Base-by-base conservation (phyloP, 2,797 vertebrate genomes). In the Scomberomorus guttatus region DNA sequence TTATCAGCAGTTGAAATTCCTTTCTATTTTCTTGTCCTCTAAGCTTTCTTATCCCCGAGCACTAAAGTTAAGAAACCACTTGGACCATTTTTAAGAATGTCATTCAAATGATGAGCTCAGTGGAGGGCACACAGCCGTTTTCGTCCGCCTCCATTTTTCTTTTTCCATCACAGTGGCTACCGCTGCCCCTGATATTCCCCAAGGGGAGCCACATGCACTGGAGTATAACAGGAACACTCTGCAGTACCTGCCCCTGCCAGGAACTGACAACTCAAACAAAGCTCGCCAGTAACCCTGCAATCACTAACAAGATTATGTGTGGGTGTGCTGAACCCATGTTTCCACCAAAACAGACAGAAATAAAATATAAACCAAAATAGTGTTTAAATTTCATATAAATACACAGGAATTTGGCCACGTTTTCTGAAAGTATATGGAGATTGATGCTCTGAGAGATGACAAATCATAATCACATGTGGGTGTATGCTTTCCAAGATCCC, bases 211-310 rank as follows among this genome's bases (percentile, higher is more conserved):
- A 72, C 77, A 58, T 81, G 44, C 78, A 68, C 61, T 46, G 67
- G 77, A 80, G 85, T 75, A 74, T 77, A 83, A 80, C 79, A 76
- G 63, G 63, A 90, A 88, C 25, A 52, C 74, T 87, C 62, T n/a
- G 68, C 78, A 84, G 78, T 73, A 89, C 85, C 81, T 90, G 81
- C 42, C 81, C 62, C 79, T 87, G 87, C 75, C 79, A 81, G 75
- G 72, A 81, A 77, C 77, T 87, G 84, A 90, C 73, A 87, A 86
- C 76, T 85, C 77, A 83, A 81, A 90, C 87, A 81, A 85, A 84
- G 70, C 79, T 80, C 75, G 59, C 14, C 29, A 5, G 71, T 77
- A 85, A 87, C 83, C 76, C 66, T 69, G 75, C 81, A 32, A 83
- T 90, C 61, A 46, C 82, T 79, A 84, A 91, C 72, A 82, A 81